Percentiles rank a stretch among this genome's conserved stretches.
Conservation (phyloP, 2,888 invertebrate genomes). For the Polydrusus cervinus region DNA sequence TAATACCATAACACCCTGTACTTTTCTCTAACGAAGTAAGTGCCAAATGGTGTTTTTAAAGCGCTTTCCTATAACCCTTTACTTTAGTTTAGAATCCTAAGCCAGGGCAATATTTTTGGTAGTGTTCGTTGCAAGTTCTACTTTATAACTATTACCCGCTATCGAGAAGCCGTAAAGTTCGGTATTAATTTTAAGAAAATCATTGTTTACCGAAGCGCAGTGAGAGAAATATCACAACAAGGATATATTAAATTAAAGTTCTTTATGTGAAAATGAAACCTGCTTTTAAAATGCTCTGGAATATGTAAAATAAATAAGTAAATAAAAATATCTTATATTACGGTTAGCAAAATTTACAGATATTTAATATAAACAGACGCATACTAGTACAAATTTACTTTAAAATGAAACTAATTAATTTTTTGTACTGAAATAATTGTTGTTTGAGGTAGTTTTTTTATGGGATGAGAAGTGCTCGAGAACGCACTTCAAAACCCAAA, state of each 20-base stretch:
- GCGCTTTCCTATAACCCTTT: constrained; percentile 39
- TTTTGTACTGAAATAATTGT: no score
- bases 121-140: constrained; percentile 44
- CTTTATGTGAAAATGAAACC: no score
- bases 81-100: constrained; percentile 43
- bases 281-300: no score
- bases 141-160: constrained; percentile 48
- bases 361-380: no score
- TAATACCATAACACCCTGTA: constrained; percentile 57
- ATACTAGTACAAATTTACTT: no score
- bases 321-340: no score
- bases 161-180: constrained; percentile 43
- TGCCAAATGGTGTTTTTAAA: constrained; percentile 42
- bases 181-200: constrained; percentile 47
- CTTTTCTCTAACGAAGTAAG: constrained; percentile 31
- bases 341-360: background rate
- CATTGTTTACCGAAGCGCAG: constrained; percentile 37
- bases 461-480: no score
- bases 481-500: no score
- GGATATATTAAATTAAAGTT: background rate
- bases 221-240: constrained; percentile 7
- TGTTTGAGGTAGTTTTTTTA: no score
- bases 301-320: no score
- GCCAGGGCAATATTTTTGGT: constrained; percentile 39
- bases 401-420: no score